phyloP scores from a whole-genome alignment of 2,888 invertebrate genomes.

The Vannuccia rotundouncinata region DNA sequence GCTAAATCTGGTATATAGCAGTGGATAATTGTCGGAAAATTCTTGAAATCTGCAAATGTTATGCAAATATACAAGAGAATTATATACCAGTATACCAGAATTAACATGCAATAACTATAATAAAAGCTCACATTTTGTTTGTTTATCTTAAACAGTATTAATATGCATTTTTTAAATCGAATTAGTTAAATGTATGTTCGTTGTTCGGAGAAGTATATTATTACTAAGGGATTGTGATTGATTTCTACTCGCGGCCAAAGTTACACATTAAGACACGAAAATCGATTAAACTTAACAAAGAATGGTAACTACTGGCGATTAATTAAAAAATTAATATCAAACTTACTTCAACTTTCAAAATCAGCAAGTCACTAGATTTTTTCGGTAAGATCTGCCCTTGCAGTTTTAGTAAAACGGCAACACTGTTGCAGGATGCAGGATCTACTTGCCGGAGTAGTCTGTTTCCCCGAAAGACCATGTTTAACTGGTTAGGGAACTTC shows the following conservation, averaged over 20 bases:
- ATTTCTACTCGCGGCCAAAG: not conserved
- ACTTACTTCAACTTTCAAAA: not conserved
- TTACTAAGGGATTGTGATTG: not conserved
- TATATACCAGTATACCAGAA: too few species aligned
- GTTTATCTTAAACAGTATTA: not conserved
- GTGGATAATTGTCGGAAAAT: too few species aligned
- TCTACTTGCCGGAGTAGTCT: not conserved
- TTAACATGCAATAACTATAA: too few species aligned
- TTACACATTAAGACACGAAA: not conserved
- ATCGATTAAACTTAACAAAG: not conserved
- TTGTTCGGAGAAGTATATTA: not conserved
- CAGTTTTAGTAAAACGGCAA: not conserved
- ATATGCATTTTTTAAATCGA: too few species aligned
- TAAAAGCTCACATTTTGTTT: too few species aligned
- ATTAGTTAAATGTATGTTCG: not conserved
- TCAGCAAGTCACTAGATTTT: not conserved
- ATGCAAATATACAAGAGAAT: too few species aligned
- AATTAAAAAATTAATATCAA: too few species aligned
- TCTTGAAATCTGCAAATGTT: too few species aligned
- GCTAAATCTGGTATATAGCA: too few species aligned
- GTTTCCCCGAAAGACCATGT: not conserved
- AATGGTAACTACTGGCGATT: too few species aligned
- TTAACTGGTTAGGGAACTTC: not conserved
- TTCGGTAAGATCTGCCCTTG: not conserved
- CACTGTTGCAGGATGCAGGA: not conserved